Evolutionary conservation across 2,113 vertebrate genomes (phyloP), one percentile per base, ranked within the genome.

Genomic region (Mirza zaza): DNA sequence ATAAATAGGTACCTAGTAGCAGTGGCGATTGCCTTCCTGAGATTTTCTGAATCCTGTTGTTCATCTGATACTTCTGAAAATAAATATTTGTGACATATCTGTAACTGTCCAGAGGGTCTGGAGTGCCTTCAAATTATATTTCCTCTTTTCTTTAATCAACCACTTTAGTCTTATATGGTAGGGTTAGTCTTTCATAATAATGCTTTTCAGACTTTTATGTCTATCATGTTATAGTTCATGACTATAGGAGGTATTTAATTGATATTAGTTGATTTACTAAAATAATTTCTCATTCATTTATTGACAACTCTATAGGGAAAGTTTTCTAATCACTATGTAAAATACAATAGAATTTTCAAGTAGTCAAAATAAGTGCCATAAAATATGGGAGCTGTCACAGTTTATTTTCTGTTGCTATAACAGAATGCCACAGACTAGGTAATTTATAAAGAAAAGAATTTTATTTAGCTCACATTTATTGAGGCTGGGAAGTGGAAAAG

Each of bases 241-340:
- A 73, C 11, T 94, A 5, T n/a, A 87, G 92, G 23, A 83, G 4
- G 7, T 79, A 34, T 88, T 90, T 79, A 84, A 61, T 61, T 32
- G 84, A 73, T 93, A 57, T 14, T 76, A 87, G 6, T 42, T 80
- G 29, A 76, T 50, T 94, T 90, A 82, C 42, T 87, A 94, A 94
- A 83, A 79, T 12, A 82, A 48, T 32, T 67, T 73, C 86, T 20
- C 12, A 75, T 79, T 79, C 10, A 39, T 71, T 77, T 86, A 48
- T 52, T 81, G 36, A 87, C 15, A 87, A 23, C 1, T 36, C 36
- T 83, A 36, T 75, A 32, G 67, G 45, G 17, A 89, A 92, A 57
- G 0, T 8, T 75, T 85, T 4, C 42, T 80, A 34, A 48, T 61
- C 10, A 48, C 21, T 70, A 27, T 55, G 4, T 68, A 71, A 87